Base-by-base conservation (phyloP, 2,888 invertebrate species). In the Syrphus vitripennis region DNA sequence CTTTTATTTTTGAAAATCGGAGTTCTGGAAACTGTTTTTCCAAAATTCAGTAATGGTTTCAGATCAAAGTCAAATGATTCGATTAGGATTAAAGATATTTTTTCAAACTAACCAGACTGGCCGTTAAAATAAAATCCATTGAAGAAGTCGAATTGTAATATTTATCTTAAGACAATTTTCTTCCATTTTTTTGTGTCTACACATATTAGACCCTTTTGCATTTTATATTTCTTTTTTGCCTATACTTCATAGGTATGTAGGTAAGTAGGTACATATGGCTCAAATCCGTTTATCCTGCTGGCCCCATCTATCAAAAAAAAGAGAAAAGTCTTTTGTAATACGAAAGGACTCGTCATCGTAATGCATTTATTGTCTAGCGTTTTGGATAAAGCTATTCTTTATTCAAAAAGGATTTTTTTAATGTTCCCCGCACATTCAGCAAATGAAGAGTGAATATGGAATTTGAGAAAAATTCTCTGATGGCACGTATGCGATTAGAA, bases 401-500 rank as follows among this genome's bases (percentile, higher is more conserved):
- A 45, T 65, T 29, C 2, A 14, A 45, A 45, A 29, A 19, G 65
- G 19, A 14, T 59, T 40, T 26, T 26, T 26, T 12, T n/a, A 37
- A 40, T 61, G 40, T 40, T 61, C 2, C 4, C 14, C 12, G 29
- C 1, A 2, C 12, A 57, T 57, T 14, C 34, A 16, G 1, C n/a
- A n/a, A n/a, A 48, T 12, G 12, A 21, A 48, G 19, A 45, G 3
- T 48, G 14, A 65, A 48, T 19, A 19, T 19, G 31, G 29, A 29
- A 48, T 48, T 14, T 29, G 14, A 10, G 3, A 2, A 65, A 37
- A 63, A 45, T 14, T 29, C 26, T 40, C 10, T 63, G 65, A 65
- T 65, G 65, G 65, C 65, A 65, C 65, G 65, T 65, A 45, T 42
- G 16, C 19, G 65, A 48, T 67, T 48, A 48, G 65, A 31, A 67